Percentiles rank a stretch among this genome's conserved stretches.
phyloP scores from a whole-genome alignment of 1,140 invertebrate genomes.

The Drosophila albomicans region DNA sequence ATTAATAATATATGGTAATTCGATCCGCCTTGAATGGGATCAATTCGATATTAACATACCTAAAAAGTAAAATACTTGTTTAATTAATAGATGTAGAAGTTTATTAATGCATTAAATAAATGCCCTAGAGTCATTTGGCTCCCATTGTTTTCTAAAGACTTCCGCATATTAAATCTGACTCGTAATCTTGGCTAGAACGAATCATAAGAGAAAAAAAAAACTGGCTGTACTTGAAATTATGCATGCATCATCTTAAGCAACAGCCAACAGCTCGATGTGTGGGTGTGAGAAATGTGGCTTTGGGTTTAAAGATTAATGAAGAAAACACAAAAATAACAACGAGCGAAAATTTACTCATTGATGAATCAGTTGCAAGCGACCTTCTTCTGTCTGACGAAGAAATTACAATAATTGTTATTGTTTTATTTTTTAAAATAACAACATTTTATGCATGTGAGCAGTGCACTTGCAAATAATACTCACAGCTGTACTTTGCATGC shows the following conservation, averaged over 20 bases:
- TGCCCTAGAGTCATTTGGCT: constrained; percentile 40
- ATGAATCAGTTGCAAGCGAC: constrained; percentile 26
- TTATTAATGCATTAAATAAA: neutral
- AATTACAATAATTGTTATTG: constrained; percentile 6
- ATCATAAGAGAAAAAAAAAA: constrained; percentile 22
- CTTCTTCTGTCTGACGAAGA: constrained; percentile 13
- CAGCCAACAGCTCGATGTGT: neutral
- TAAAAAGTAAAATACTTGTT: neutral
- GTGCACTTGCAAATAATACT: constrained; percentile 22
- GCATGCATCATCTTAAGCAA: constrained; percentile 36
- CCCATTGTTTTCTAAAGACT: constrained; percentile 46
- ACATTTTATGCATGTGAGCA: constrained; percentile 17
- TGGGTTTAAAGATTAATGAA: neutral
- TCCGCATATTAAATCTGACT: constrained; percentile 53
- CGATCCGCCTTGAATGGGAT: neutral
- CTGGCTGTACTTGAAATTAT: constrained; percentile 72
- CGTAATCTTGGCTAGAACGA: constrained; percentile 22
- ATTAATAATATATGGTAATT: neutral
- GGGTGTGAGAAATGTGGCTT: constrained; percentile 31
- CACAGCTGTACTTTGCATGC: neutral
- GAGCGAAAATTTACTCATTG: neutral
- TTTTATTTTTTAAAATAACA: neutral
- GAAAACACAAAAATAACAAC: neutral
- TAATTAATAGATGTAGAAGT: neutral
- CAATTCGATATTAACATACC: neutral